Conservation (phyloP, 1,140 invertebrate species). For the Brachionus koreanus region DNA sequence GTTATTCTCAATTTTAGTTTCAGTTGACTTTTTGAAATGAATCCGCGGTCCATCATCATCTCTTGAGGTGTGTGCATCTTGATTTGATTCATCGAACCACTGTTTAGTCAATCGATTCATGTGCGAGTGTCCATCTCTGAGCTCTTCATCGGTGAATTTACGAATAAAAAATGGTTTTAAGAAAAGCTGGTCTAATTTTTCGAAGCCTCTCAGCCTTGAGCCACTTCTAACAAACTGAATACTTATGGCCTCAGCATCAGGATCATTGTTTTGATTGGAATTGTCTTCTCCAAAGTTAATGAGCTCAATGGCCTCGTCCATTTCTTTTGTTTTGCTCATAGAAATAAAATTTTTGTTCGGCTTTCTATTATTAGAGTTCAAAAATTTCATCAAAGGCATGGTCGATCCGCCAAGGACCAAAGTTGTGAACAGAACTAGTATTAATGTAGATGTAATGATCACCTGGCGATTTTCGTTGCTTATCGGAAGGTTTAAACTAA, state of each 20-base stretch:
- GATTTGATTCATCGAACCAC: slow-evolving; percentile 75
- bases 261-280: slow-evolving; percentile 74
- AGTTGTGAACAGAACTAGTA: slow-evolving; percentile 91
- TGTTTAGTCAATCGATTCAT: slow-evolving; percentile 92
- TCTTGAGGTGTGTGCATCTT: neutral
- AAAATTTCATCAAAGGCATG: slow-evolving; percentile 74
- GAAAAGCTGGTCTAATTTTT: slow-evolving; percentile 83
- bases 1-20: slow-evolving; percentile 21
- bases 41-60: neutral
- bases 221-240: slow-evolving; percentile 19
- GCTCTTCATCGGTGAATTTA: slow-evolving; percentile 83
- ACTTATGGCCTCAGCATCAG: slow-evolving; percentile 47
- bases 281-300: slow-evolving; percentile 93
- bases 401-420: slow-evolving; percentile 90
- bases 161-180: slow-evolving; percentile 91
- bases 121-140: slow-evolving; percentile 88
- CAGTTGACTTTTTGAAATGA: slow-evolving; percentile 25
- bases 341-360: neutral
- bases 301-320: slow-evolving; percentile 71
- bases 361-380: neutral
- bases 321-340: slow-evolving; percentile 8
- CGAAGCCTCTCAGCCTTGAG: slow-evolving; percentile 72
- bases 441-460: slow-evolving; percentile 91
- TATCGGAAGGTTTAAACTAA: slow-evolving; percentile 91
- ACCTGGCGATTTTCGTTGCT: slow-evolving; percentile 77